Conservation (phyloP, 2,888 invertebrate species). For the Mystacides longicornis region DNA sequence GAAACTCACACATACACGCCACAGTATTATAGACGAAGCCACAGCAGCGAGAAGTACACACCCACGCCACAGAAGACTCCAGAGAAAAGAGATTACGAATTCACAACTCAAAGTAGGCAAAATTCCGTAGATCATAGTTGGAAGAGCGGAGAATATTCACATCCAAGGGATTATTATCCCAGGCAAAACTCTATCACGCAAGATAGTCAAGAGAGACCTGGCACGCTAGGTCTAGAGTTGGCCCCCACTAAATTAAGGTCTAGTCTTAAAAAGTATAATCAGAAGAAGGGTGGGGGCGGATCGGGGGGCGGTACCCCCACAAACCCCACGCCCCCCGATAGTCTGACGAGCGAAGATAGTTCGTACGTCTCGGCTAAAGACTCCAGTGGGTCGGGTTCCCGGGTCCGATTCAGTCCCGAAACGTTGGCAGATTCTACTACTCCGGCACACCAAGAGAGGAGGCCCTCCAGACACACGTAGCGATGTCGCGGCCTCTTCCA, state of each 20-base stretch:
- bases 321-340: slow-evolving; percentile 80
- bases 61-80: slow-evolving; percentile 15
- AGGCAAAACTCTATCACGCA: slow-evolving; percentile 46
- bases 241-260: slow-evolving; percentile 64
- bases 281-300: slow-evolving; percentile 50
- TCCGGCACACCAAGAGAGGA: slow-evolving; percentile 29
- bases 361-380: slow-evolving; percentile 84
- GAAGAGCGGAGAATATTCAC: slow-evolving; percentile 35
- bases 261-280: slow-evolving; percentile 67
- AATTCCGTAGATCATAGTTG: slow-evolving; percentile 42
- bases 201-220: slow-evolving; percentile 48
- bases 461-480: slow-evolving; percentile 42
- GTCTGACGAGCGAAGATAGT: slow-evolving; percentile 78
- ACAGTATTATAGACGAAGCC: slow-evolving; percentile 20
- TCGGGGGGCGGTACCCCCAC: slow-evolving; percentile 68
- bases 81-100: slow-evolving; percentile 44
- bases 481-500: slow-evolving; percentile 29
- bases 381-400: slow-evolving; percentile 59
- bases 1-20: slow-evolving; percentile 13
- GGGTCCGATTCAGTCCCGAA: slow-evolving; percentile 74
- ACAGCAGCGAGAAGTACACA: slow-evolving; percentile 21
- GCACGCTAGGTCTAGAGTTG: slow-evolving; percentile 61
- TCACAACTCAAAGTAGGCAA: slow-evolving; percentile 41
- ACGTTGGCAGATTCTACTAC: slow-evolving; percentile 49
- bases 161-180: slow-evolving; percentile 28